Base-by-base conservation (phyloP, 2,797 vertebrate genomes). In the Bryconaethiops microstoma region DNA sequence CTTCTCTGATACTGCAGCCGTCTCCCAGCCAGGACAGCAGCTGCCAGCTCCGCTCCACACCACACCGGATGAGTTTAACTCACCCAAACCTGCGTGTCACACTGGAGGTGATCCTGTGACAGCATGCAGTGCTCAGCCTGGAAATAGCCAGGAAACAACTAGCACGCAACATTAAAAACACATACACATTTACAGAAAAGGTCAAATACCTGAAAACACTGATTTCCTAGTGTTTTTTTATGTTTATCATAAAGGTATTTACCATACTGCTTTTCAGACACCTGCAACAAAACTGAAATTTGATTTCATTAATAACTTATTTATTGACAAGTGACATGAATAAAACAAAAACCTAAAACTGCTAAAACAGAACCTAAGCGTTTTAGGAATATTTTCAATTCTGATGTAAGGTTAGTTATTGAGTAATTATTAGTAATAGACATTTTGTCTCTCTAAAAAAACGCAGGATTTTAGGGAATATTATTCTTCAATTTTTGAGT, bases 61-160 rank as follows among this genome's bases (percentile, higher is more conserved):
- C 52, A 76, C 12, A 70, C 77, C 65, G 81, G 57, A 84, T 70
- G 62, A 83, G 83, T 79, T 87, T 78, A 83, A 84, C 81, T 86
- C 78, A 74, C 60, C 63, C 52, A 17, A 72, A 76, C 45, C 25
- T 17, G 40, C 42, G 68, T 79, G 80, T 83, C 83, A 80, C 25
- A 17, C 80, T 39, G 62, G 60, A 85, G 71, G 69, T 85, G 76
- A 82, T 48, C 65, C 50, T 75, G 69, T 81, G 86, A 86, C 81
- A 83, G 79, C 81, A 70, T 52, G 39, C 80, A 86, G 80, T 17
- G 10, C 57, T 39, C 17, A 69, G 35, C 55, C 64, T 76, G 78
- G 10, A 59, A 81, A 83, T 39, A 82, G 23, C 60, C 65, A 52
- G 39, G 42, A 35, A 4, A 35, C 35, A 35, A 35, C 35, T 35